A percentile compares a stretch with the other conserved stretches of the same genome.
phyloP scores from a whole-genome alignment of 2,797 vertebrate genomes.

The Macropus fuliginosus region DNA sequence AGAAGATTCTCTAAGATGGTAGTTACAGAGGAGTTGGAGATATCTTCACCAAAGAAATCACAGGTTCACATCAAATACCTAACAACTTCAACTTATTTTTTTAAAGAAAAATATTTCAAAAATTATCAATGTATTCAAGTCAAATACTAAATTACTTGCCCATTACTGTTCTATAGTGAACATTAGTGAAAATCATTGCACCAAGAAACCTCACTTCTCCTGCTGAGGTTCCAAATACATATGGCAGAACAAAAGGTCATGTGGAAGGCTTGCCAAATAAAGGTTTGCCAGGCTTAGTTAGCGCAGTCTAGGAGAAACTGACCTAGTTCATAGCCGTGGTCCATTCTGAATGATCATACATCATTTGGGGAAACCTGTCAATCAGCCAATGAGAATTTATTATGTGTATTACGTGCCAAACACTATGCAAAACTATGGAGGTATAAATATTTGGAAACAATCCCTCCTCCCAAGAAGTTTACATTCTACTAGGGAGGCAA shows the following conservation, averaged over 20 bases:
- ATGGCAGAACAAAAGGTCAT: neutral
- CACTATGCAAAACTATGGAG: neutral
- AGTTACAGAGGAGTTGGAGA: neutral
- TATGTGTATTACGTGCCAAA: neutral
- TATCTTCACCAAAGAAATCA: neutral
- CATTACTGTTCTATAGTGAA: neutral
- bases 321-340: neutral
- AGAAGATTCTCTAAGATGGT: neutral
- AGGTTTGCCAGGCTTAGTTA: neutral
- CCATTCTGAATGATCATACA: neutral
- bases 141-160: neutral
- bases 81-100: neutral
- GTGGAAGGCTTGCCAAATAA: neutral
- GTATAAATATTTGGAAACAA: neutral
- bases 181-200: neutral
- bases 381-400: neutral
- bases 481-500: neutral
- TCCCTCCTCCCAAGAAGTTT: neutral
- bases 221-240: neutral
- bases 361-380: neutral
- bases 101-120: neutral
- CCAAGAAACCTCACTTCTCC: neutral
- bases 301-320: neutral
- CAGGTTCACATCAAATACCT: neutral
- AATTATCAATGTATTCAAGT: neutral